Conservation (phyloP, 2,888 invertebrate genomes). For the Blomia tropicalis region DNA sequence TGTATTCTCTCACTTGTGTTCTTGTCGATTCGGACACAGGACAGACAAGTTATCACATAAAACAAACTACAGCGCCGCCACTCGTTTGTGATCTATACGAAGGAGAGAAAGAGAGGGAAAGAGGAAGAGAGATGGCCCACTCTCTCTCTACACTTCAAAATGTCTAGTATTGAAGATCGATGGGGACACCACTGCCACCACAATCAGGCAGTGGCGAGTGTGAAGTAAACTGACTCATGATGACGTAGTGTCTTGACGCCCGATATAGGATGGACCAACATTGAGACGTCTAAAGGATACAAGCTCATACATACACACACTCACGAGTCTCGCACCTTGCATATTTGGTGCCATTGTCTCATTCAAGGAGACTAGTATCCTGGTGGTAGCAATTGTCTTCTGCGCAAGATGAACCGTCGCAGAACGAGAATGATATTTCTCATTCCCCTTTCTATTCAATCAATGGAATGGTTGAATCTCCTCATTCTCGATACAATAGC, state of each 20-base stretch:
- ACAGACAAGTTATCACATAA: too few species aligned
- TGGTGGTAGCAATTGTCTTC: not conserved
- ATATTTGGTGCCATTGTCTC: not conserved
- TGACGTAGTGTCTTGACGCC: not conserved
- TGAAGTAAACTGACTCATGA: not conserved
- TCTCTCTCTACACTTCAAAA: too few species aligned
- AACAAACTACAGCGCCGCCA: conserved; percentile 8
- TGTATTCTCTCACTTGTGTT: too few species aligned
- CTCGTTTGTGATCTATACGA: not conserved
- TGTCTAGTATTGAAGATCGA: too few species aligned
- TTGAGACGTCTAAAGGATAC: too few species aligned
- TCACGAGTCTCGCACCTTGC: conserved; percentile 5
- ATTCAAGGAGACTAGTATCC: not conserved
- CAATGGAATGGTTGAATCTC: too few species aligned
- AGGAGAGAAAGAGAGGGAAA: too few species aligned
- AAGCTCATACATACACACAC: not conserved
- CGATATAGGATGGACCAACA: conserved; percentile 9
- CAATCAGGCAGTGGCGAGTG: not conserved
- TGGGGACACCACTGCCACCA: not conserved
- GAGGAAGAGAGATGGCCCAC: too few species aligned
- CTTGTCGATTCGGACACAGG: too few species aligned
- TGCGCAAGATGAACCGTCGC: conserved; percentile 4
- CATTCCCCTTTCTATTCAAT: too few species aligned
- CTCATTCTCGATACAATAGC: too few species aligned
- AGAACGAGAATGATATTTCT: too few species aligned